These are phyloP conservation scores for Kuschelorhynchus macadamiae DNA, from an alignment of 2,888 invertebrate species.

Conservation along the genomic window DNA sequence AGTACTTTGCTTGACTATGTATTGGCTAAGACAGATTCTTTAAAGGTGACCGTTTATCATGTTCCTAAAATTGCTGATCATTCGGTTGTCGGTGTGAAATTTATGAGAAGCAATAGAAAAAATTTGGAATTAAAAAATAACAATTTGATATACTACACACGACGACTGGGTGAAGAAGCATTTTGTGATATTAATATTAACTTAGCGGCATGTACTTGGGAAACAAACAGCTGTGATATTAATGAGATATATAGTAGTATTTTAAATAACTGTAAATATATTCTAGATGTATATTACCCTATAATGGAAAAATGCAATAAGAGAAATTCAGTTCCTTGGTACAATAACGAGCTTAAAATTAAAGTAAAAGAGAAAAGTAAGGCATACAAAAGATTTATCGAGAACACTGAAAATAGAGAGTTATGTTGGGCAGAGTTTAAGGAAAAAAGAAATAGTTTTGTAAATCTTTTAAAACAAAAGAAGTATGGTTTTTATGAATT, in stretches of 20 bases:
- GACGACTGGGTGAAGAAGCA: slow-evolving; percentile 2
- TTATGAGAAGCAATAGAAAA: background rate
- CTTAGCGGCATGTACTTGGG: slow-evolving; percentile 5
- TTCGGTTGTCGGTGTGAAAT: background rate
- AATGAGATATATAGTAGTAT: background rate
- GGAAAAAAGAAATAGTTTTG: slow-evolving; percentile 2
- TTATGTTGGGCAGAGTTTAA: background rate
- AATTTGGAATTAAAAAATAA: background rate
- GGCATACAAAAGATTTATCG: background rate
- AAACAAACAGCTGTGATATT: slow-evolving; percentile 17
- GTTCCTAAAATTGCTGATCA: slow-evolving; percentile 1
- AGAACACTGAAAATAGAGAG: slow-evolving; percentile 4
- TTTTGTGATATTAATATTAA: slow-evolving; percentile 5
- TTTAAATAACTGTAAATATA: slow-evolving; percentile 4
- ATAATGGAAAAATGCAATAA: slow-evolving; percentile 5
- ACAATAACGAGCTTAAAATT: background rate
- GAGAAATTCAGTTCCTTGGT: slow-evolving; percentile 6
- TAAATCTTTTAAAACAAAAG: slow-evolving; percentile 7
- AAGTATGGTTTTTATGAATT: slow-evolving; percentile 3
- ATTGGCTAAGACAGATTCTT: slow-evolving; percentile 10
- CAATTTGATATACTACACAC: background rate
- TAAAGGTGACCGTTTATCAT: slow-evolving; percentile 18
- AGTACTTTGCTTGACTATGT: slow-evolving; percentile 31
- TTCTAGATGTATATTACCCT: slow-evolving; percentile 4
- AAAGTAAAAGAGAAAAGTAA: background rate